Evolutionary conservation across 2,888 invertebrate genomes (phyloP), one percentile per base, ranked within the genome.

Genomic region (Eristalinus sepulchralis): DNA sequence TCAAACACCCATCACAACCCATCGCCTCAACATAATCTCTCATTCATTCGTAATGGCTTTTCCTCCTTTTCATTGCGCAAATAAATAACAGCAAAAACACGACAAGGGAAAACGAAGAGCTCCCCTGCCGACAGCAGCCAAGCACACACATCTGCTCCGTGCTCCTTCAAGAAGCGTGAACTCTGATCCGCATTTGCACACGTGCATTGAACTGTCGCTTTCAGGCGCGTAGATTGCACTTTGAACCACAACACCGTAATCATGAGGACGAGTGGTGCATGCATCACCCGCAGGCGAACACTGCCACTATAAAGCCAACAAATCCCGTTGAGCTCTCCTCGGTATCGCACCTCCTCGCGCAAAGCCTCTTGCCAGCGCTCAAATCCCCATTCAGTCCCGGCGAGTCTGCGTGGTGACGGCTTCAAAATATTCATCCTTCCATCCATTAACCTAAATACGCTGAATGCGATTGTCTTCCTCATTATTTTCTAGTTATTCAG

Each of bases 381-480:
- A 75, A 86, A 79, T 83, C 66, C 78, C 78, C 72, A 81, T 70
- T 57, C 17, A 67, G 70, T 62, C 60, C 27, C 39, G 70, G 22
- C 67, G 72, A 66, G 62, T 77, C 72, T 59, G 66, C 78, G 62
- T 39, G 67, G 59, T 63, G 67, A 24, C 62, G 57, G 60, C 66
- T 83, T 75, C 78, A 86, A 83, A 83, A 83, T 83, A 66, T 78
- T 75, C 78, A 83, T 86, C 73, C 75, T 72, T 71, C 78, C 83
- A 83, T 86, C 86, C 86, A 86, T 86, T 86, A 86, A 86, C 86
- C 86, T 86, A 86, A 86, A 86, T 86, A 78, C 83, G 71, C 70
- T 75, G 83, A 86, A 86, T 83, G 78, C 78, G 86, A 86, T 86
- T 86, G 86, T 86, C 83, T 86, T 86, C 83, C 86, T 86, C 78